A percentile compares a stretch with the other conserved stretches of the same genome.
These are phyloP conservation scores for Corythornis vintsioides DNA, from an alignment of 2,113 vertebrate genomes.

Conservation along the genomic window DNA sequence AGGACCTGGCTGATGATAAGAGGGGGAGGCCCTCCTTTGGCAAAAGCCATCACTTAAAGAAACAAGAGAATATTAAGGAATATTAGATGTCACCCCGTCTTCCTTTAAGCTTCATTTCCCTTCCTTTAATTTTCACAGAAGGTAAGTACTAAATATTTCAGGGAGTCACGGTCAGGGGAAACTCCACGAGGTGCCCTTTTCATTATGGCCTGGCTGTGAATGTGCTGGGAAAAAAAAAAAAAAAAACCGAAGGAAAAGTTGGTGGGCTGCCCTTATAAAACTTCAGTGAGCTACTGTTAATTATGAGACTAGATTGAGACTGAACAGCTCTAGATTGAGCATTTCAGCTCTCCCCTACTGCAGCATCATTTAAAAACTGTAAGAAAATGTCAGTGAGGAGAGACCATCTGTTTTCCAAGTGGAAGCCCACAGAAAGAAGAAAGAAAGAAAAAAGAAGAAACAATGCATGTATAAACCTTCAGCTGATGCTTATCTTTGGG, in stretches of 20 bases:
- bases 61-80: slow-evolving; percentile 73
- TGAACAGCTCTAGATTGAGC: slow-evolving; percentile 29
- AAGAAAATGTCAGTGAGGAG: slow-evolving; percentile 68
- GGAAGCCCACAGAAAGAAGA: slow-evolving; percentile 54
- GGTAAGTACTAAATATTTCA: slow-evolving; percentile 70
- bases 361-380: slow-evolving; percentile 67
- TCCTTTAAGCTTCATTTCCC: slow-evolving; percentile 69
- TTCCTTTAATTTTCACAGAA: slow-evolving; percentile 75
- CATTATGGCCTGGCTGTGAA: background rate
- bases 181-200: background rate
- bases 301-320: slow-evolving; percentile 50
- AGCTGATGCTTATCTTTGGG: background rate
- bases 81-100: slow-evolving; percentile 72
- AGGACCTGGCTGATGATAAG: slow-evolving; percentile 86
- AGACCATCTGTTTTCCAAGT: slow-evolving; percentile 69
- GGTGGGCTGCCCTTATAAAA: slow-evolving; percentile 51
- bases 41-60: slow-evolving; percentile 73
- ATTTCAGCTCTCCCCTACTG: slow-evolving; percentile 11
- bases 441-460: slow-evolving; percentile 40
- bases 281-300: slow-evolving; percentile 57
- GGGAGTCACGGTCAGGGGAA: slow-evolving; percentile 57
- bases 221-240: background rate
- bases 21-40: slow-evolving; percentile 79
- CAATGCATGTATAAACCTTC: slow-evolving; percentile 26
- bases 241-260: slow-evolving; percentile 7